Evolutionary conservation across 2,888 invertebrate genomes (phyloP).

Genomic region (Microplitis manilae): DNA sequence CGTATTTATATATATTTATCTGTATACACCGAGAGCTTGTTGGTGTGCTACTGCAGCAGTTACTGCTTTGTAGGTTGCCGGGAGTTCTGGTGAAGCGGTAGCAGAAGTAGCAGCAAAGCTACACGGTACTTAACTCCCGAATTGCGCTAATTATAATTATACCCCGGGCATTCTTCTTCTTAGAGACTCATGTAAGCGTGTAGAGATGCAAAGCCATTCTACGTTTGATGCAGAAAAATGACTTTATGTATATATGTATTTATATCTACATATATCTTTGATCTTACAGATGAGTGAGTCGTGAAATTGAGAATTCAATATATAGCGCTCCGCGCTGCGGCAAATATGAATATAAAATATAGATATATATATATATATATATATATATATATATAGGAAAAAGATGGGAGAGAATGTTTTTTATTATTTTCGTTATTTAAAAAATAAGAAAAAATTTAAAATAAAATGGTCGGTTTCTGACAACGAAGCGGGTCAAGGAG

Average conservation of each 20-base stretch:
- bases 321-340: not conserved
- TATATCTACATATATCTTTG: not conserved
- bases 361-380: not conserved
- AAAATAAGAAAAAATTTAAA: constrained; percentile 20
- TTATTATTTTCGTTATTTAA: not conserved
- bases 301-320: constrained; percentile 9
- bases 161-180: not conserved
- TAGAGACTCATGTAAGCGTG: not conserved
- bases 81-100: too few relatives aligned
- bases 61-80: too few relatives aligned
- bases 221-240: not conserved
- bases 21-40: not conserved
- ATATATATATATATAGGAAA: not conserved
- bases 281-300: constrained; percentile 11
- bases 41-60: too few relatives aligned
- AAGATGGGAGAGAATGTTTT: not conserved
- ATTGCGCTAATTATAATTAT: constrained; percentile 39
- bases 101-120: too few relatives aligned
- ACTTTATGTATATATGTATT: not conserved
- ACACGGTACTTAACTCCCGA: constrained; percentile 31
- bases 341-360: not conserved
- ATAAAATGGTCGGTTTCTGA: constrained; percentile 14
- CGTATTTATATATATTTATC: not conserved
- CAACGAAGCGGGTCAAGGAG: constrained; percentile 4
- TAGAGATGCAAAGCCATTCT: not conserved